Percentiles rank a stretch among this genome's conserved stretches.
These are phyloP conservation scores for Branchipolynoe longqiensis DNA, from an alignment of 2,888 invertebrate genomes.

Conservation along the genomic window DNA sequence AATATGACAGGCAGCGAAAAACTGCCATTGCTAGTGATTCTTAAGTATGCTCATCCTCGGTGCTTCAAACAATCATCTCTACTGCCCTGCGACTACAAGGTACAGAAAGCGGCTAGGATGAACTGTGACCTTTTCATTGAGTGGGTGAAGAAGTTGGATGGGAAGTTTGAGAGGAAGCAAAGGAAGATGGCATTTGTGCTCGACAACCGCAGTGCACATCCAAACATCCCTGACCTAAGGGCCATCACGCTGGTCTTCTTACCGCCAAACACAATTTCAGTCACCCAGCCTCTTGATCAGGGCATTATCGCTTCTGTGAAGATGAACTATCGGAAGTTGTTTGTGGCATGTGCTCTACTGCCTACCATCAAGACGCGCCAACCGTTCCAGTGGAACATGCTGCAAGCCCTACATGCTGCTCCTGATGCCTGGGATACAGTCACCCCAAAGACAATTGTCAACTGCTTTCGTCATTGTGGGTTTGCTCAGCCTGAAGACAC, in stretches of 20 bases:
- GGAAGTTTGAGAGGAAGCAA: background rate
- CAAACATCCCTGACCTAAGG: background rate
- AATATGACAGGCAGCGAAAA: conserved; percentile 23
- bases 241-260: conserved; percentile 9
- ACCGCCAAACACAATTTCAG: conserved; percentile 19
- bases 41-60: background rate
- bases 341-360: background rate
- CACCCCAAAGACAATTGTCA: background rate
- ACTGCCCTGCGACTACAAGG: background rate
- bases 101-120: conserved; percentile 42
- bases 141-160: conserved; percentile 8
- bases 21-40: background rate
- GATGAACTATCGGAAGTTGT: background rate
- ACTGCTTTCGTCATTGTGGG: conserved; percentile 33
- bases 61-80: background rate
- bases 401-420: background rate
- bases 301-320: conserved; percentile 18
- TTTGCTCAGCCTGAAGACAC: background rate
- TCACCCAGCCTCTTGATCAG: conserved; percentile 34
- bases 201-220: conserved; percentile 23
- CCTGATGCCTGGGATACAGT: background rate
- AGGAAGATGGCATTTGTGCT: background rate
- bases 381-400: background rate
- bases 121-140: background rate
- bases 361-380: background rate